A percentile compares a stretch with the other conserved stretches of the same genome.
These are phyloP conservation scores for Lacerta viridis DNA, from an alignment of 2,797 vertebrate genomes.

Conservation along the genomic window DNA sequence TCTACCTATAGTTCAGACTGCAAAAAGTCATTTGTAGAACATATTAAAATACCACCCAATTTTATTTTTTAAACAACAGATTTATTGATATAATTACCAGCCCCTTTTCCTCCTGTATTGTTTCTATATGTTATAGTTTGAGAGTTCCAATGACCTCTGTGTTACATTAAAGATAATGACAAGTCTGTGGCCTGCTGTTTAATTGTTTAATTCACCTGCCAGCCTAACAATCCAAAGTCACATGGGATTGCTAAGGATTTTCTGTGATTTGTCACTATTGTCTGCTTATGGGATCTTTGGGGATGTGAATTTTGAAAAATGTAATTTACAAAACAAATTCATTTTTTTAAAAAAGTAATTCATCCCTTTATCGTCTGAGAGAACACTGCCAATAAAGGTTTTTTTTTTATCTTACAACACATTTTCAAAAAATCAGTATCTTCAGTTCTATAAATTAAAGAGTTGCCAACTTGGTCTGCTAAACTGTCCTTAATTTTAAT, in stretches of 20 bases:
- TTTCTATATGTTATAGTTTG: neutral
- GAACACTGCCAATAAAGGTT: neutral
- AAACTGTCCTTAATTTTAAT: neutral
- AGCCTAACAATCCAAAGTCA: neutral
- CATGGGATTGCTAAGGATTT: neutral
- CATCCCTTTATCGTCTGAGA: neutral
- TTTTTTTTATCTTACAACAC: neutral
- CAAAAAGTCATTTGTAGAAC: constrained; percentile 28
- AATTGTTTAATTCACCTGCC: constrained; percentile 2
- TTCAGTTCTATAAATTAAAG: neutral
- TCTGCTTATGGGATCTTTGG: neutral
- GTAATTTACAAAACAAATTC: neutral
- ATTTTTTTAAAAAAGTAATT: neutral
- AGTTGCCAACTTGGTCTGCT: neutral
- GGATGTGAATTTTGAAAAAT: neutral
- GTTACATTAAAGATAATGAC: neutral
- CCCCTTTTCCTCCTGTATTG: neutral
- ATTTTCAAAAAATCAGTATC: neutral
- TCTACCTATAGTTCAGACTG: neutral
- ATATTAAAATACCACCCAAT: too few relatives aligned
- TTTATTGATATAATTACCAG: neutral
- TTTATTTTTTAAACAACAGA: neutral
- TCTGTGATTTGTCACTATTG: neutral
- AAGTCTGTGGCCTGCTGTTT: neutral
- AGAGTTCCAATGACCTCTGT: constrained; percentile 9